A percentile compares a stretch with the other conserved stretches of the same genome.
phyloP scores from a whole-genome alignment of 1,140 invertebrate genomes.

The Octopus sinensis region DNA sequence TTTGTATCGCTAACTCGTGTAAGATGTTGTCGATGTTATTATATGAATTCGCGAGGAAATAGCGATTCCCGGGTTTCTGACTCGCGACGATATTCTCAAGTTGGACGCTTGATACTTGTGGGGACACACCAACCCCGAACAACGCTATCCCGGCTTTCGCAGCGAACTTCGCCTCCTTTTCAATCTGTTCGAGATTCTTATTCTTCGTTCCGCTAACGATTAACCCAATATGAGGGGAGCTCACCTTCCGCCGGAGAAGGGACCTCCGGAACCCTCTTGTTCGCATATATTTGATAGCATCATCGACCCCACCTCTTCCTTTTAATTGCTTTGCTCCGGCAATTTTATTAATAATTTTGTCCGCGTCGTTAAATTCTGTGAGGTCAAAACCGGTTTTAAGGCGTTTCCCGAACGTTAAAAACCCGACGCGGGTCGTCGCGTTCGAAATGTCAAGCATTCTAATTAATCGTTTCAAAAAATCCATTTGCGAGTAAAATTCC shows the following conservation, averaged over 20 bases:
- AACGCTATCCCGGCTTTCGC: constrained; percentile 35
- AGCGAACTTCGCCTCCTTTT: constrained; percentile 32
- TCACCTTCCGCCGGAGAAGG: constrained; percentile 25
- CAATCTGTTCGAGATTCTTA: constrained; percentile 24
- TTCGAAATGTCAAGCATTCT: constrained; percentile 31
- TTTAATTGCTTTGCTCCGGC: constrained; percentile 28
- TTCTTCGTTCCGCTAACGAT: constrained; percentile 31
- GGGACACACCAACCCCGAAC: constrained; percentile 31
- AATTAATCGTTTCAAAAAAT: constrained; percentile 37
- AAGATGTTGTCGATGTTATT: constrained; percentile 2
- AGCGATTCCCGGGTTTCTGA: not conserved
- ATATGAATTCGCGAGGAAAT: constrained; percentile 7
- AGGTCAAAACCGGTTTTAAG: constrained; percentile 34
- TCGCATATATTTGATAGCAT: constrained; percentile 35
- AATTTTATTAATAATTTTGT: constrained; percentile 25
- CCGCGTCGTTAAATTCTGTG: constrained; percentile 27
- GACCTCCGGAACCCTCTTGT: constrained; percentile 37
- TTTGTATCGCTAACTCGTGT: not conserved
- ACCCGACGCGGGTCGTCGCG: constrained; percentile 34
- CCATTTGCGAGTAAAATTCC: constrained; percentile 36
- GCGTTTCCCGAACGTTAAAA: constrained; percentile 34
- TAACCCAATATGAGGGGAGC: constrained; percentile 34
- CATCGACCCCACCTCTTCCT: constrained; percentile 32
- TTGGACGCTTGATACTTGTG: constrained; percentile 24
- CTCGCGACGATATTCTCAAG: constrained; percentile 26